phyloP scores from a whole-genome alignment of 2,888 invertebrate genomes.

The Deilephila elpenor region DNA sequence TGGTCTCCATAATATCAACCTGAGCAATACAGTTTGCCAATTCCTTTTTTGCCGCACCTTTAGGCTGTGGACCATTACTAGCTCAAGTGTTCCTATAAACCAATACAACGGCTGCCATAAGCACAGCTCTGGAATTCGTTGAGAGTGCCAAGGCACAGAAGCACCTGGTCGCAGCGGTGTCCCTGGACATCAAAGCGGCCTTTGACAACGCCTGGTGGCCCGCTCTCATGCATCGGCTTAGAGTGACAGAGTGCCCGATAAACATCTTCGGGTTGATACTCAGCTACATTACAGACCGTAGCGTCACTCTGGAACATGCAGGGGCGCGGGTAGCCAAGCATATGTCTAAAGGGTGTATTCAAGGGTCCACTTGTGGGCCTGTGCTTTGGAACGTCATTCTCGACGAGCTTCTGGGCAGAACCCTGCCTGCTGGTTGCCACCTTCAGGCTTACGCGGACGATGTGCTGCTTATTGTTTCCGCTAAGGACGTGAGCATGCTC shows the following conservation, averaged over 20 bases:
- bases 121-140: slow-evolving; percentile 30
- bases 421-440: slow-evolving; percentile 33
- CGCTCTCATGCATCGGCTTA: slow-evolving; percentile 35
- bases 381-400: slow-evolving; percentile 44
- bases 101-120: slow-evolving; percentile 34
- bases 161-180: slow-evolving; percentile 33
- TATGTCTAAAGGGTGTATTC: slow-evolving; percentile 43
- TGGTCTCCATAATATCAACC: too few species aligned
- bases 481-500: neutral
- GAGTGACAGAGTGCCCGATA: slow-evolving; percentile 34
- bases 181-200: slow-evolving; percentile 39
- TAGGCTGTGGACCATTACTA: too few species aligned
- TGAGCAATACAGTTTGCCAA: too few species aligned
- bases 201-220: slow-evolving; percentile 45
- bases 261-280: slow-evolving; percentile 39
- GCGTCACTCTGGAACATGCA: slow-evolving; percentile 33
- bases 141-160: neutral
- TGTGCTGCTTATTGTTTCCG: slow-evolving; percentile 33
- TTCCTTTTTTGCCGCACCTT: too few species aligned
- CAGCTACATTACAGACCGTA: slow-evolving; percentile 35
- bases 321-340: slow-evolving; percentile 30
- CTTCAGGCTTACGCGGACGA: slow-evolving; percentile 41
- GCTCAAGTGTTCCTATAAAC: slow-evolving; percentile 40
- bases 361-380: slow-evolving; percentile 44
- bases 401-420: slow-evolving; percentile 37